These are phyloP conservation scores for Petrosia ficiformis DNA, from an alignment of 37 sponge, comb jelly and placozoan species.

Conservation along the genomic window DNA sequence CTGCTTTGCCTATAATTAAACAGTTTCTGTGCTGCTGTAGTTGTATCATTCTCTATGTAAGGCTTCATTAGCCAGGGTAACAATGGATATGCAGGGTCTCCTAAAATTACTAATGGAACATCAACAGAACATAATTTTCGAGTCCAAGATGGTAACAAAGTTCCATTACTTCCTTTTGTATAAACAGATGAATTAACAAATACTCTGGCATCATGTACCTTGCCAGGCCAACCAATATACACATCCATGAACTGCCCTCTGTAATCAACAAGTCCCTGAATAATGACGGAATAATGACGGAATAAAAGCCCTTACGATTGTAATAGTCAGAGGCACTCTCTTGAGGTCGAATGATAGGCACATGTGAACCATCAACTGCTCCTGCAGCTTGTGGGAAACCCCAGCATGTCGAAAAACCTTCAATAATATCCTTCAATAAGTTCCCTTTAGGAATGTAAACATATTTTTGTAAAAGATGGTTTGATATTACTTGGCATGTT, in stretches of 20 bases:
- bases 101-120: slow-evolving; percentile 25
- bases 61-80: slow-evolving; percentile 48
- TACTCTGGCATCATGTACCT: slow-evolving; percentile 39
- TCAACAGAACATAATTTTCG: background rate
- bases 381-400: slow-evolving; percentile 38
- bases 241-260: slow-evolving; percentile 11
- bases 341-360: slow-evolving; percentile 19
- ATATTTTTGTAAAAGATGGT: slow-evolving; percentile 19
- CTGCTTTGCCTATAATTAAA: slow-evolving; percentile 29
- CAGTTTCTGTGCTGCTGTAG: slow-evolving; percentile 5
- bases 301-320: slow-evolving; percentile 38
- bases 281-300: no score
- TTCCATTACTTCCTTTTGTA: background rate
- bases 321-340: slow-evolving; percentile 30
- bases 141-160: slow-evolving; percentile 16
- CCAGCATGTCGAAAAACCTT: slow-evolving; percentile 24
- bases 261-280: slow-evolving; percentile 25
- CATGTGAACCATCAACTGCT: slow-evolving; percentile 27
- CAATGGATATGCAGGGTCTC: slow-evolving; percentile 39
- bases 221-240: no score
- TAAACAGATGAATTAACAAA: slow-evolving; percentile 35
- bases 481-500: slow-evolving; percentile 19
- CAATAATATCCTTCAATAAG: slow-evolving; percentile 18
- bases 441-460: slow-evolving; percentile 11
- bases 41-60: slow-evolving; percentile 1